Conservation (phyloP, 53 echinoderm and acorn worm genomes). For the Patiria pectinifera region DNA sequence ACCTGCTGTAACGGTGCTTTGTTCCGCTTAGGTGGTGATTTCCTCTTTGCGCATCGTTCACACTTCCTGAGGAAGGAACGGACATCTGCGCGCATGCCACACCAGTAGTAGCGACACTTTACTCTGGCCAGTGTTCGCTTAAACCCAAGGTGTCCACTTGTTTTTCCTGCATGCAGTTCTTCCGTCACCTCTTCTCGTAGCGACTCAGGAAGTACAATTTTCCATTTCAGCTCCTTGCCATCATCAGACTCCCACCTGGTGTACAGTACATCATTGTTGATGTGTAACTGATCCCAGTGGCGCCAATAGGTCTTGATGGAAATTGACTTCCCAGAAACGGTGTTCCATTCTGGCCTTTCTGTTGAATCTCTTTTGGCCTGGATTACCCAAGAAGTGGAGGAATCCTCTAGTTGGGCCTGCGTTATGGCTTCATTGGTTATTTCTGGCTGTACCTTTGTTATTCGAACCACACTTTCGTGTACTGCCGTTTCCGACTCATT, state of each 20-base stretch:
- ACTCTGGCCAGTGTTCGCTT: constrained; percentile 13
- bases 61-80: background rate
- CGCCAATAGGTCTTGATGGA: too few relatives aligned
- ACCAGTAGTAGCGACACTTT: background rate
- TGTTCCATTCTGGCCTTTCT: too few relatives aligned
- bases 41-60: constrained; percentile 12
- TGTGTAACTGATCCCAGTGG: too few relatives aligned
- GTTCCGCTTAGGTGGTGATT: background rate
- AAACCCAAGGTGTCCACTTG: constrained; percentile 30
- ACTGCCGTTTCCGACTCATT: too few relatives aligned
- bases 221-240: background rate
- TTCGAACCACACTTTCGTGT: too few relatives aligned
- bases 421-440: too few relatives aligned
- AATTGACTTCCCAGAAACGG: too few relatives aligned
- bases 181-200: background rate
- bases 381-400: too few relatives aligned
- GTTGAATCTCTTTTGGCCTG: too few relatives aligned
- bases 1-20: constrained; percentile 21
- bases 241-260: constrained; percentile 10
- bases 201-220: background rate
- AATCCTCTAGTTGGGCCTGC: too few relatives aligned
- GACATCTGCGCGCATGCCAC: constrained; percentile 20
- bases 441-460: too few relatives aligned
- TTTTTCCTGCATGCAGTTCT: constrained; percentile 19
- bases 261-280: background rate